These are phyloP conservation scores for Lithophane semibrunnea DNA, from an alignment of 2,888 invertebrate species.

Conservation along the genomic window DNA sequence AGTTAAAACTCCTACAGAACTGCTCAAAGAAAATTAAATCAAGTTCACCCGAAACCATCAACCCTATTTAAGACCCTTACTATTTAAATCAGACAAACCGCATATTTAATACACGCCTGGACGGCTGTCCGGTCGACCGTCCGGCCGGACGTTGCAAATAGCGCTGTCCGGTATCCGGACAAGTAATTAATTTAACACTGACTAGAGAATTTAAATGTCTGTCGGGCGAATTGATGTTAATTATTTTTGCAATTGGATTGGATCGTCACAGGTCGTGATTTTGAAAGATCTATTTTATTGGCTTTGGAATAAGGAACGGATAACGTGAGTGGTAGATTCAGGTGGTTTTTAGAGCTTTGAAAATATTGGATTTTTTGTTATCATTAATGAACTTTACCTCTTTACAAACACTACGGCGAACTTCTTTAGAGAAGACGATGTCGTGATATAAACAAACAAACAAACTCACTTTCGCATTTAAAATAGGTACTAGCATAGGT, in stretches of 20 bases:
- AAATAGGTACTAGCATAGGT: too few relatives aligned
- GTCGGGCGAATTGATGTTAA: conserved; percentile 35
- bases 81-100: conserved; percentile 56
- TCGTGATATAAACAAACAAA: not conserved
- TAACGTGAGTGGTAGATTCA: not conserved
- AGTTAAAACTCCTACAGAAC: not conserved
- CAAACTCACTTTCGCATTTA: too few relatives aligned
- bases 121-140: conserved; percentile 6
- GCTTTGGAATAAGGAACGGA: not conserved
- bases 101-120: conserved; percentile 53
- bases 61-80: conserved; percentile 10
- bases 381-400: not conserved
- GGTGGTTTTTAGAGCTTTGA: not conserved
- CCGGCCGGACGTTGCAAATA: conserved; percentile 44
- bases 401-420: not conserved
- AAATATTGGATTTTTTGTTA: not conserved
- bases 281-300: conserved; percentile 10
- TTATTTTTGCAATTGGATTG: conserved; percentile 49
- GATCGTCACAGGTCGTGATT: not conserved
- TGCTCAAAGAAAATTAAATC: conserved; percentile 28
- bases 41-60: not conserved
- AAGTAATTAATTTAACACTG: conserved; percentile 57
- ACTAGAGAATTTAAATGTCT: conserved; percentile 46
- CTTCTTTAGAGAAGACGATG: not conserved
- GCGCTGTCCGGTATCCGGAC: conserved; percentile 45